Evolutionary conservation across 2,797 vertebrate genomes (phyloP), one percentile per base, ranked within the genome.

Genomic region (Chelon auratus): DNA sequence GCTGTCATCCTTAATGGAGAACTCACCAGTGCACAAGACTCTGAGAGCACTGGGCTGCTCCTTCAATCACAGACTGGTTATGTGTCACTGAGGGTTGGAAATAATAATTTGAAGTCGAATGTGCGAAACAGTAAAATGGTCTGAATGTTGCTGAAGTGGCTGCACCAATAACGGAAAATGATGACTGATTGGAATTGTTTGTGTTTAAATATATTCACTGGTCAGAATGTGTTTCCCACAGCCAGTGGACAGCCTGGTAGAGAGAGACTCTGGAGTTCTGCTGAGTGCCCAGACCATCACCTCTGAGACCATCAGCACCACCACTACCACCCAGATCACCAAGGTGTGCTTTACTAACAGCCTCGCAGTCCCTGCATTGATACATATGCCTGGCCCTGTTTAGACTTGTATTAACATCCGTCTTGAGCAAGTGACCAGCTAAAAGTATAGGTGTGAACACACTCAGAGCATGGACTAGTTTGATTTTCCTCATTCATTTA

Each of bases 241-340:
- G 97, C 92, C 95, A 0, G 93, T 95, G 1, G 95, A 97, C 82
- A 92, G 85, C 80, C 90, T 78, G 64, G 93, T 92, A 63, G 98
- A 97, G 84, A 93, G 95, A 77, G 97, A 99, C 69, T 90, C 96
- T 37, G 97, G 97, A 51, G 92, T 98, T 84, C 92, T 99, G 85
- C 93, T 99, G 87, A 97, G 96, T 68, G 97, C 98, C 76, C 98
- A 99, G 89, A 99, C 98, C 90, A 98, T 99, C 93, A 99, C 97
- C 43, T 99, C 98, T 0, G 98, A 99, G 94, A 99, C 97, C 65
- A 94, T 96, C 85, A 97, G 97, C 93, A 97, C 96, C 89, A 99
- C 98, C 71, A 99, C 97, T 86, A 99, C 98, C 61, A 99, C 98
- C 50, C 98, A 99, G 93, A 99, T 99, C 84, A 99, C 98, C 39